These are phyloP conservation scores for Hormaphis cornu DNA, from an alignment of 1,140 invertebrate genomes.

Conservation along the genomic window DNA sequence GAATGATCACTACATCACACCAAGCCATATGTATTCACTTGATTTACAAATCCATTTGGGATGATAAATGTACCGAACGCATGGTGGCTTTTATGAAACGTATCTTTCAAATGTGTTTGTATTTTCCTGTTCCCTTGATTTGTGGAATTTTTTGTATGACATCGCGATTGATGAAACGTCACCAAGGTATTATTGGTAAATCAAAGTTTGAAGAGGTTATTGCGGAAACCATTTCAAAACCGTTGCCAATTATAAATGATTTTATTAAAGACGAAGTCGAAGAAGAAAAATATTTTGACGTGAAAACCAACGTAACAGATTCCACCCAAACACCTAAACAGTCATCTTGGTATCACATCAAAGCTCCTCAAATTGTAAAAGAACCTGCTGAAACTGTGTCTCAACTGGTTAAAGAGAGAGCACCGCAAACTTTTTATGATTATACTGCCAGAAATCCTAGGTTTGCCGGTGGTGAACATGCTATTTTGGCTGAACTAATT, in stretches of 20 bases:
- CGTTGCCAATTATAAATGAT: background rate
- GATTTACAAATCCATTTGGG: conserved; percentile 71
- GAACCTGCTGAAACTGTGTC: conserved; percentile 40
- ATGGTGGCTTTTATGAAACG: conserved; percentile 82
- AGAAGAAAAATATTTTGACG: conserved; percentile 43
- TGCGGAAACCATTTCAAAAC: background rate
- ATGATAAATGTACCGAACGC: conserved; percentile 61
- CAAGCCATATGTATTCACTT: conserved; percentile 79
- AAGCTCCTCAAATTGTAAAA: conserved; percentile 37
- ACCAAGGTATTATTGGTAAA: conserved; percentile 23
- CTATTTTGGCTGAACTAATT: conserved; percentile 62
- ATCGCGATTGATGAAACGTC: conserved; percentile 53
- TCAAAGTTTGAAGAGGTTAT: conserved; percentile 32
- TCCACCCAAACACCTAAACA: background rate
- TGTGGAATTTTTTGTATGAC: conserved; percentile 70
- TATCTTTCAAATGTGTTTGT: conserved; percentile 59
- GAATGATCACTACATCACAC: conserved; percentile 62
- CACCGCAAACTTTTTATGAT: conserved; percentile 43
- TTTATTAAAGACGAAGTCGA: conserved; percentile 38
- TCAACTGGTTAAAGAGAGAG: conserved; percentile 33
- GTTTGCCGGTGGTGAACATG: conserved; percentile 62
- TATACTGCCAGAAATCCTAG: conserved; percentile 70
- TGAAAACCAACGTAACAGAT: conserved; percentile 30
- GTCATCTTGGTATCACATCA: conserved; percentile 33
- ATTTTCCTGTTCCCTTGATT: conserved; percentile 52